These are phyloP conservation scores for Campoplex nolae DNA, from an alignment of 2,888 invertebrate genomes.

Conservation along the genomic window DNA sequence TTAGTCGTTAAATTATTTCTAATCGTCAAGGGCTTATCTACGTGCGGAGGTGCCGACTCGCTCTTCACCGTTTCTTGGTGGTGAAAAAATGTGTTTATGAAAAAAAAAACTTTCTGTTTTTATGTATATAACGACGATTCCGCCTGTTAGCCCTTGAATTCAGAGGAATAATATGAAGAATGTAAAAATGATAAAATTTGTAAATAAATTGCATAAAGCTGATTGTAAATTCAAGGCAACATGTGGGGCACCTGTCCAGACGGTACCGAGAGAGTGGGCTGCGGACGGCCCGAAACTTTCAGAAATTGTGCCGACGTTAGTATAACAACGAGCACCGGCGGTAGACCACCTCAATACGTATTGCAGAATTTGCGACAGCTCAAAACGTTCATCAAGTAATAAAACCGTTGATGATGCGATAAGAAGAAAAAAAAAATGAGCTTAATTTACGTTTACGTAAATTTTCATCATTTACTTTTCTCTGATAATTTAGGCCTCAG, in stretches of 20 bases:
- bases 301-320: constrained; percentile 95
- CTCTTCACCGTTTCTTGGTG: no score
- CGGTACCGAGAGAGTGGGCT: constrained; percentile 94
- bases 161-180: no score
- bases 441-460: neutral
- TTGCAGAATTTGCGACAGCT: constrained; percentile 80
- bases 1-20: no score
- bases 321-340: constrained; percentile 92
- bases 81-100: no score
- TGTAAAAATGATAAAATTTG: neutral
- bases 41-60: no score
- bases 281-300: constrained; percentile 96
- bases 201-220: neutral
- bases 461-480: neutral
- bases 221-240: constrained; percentile 87
- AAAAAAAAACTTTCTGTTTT: no score
- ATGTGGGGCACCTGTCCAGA: constrained; percentile 96
- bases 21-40: no score
- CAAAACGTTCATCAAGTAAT: constrained; percentile 91
- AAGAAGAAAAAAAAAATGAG: neutral
- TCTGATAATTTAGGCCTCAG: constrained; percentile 88
- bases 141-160: no score
- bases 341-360: constrained; percentile 89
- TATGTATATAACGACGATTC: neutral
- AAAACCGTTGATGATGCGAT: neutral